These are phyloP conservation scores for Polia nebulosa DNA, from an alignment of 2,888 invertebrate genomes.

Conservation along the genomic window DNA sequence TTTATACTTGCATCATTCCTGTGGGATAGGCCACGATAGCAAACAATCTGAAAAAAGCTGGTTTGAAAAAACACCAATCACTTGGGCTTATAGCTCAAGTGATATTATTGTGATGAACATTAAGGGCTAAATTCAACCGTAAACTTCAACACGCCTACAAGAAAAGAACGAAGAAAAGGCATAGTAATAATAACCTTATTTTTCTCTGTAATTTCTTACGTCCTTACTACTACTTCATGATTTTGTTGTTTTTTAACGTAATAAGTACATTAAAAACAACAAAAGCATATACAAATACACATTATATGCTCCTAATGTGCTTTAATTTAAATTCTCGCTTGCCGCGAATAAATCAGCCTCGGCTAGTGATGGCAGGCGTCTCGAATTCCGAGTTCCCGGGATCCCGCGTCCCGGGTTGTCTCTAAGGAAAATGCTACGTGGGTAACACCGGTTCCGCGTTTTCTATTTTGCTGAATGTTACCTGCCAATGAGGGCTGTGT, in stretches of 20 bases:
- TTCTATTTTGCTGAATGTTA: conserved; percentile 35
- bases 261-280: conserved; percentile 41
- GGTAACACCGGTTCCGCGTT: conserved; percentile 17
- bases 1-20: background rate
- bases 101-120: background rate
- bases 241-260: too few relatives aligned
- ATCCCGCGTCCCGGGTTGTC: conserved; percentile 50
- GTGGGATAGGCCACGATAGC: background rate
- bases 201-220: conserved; percentile 5
- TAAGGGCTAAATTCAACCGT: background rate
- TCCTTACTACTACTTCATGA: background rate
- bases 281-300: conserved; percentile 23
- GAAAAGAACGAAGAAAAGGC: background rate
- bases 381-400: conserved; percentile 49
- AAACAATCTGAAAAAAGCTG: background rate
- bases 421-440: conserved; percentile 48
- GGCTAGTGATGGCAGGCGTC: conserved; percentile 62
- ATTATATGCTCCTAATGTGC: conserved; percentile 54
- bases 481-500: conserved; percentile 20
- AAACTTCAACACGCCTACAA: background rate
- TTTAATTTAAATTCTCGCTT: conserved; percentile 75
- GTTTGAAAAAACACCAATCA: background rate
- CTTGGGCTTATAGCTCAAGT: too few relatives aligned
- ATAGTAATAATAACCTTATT: too few relatives aligned
- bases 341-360: conserved; percentile 72